Conservation (phyloP, 2,113 vertebrate genomes). For the Edolisoma coerulescens region DNA sequence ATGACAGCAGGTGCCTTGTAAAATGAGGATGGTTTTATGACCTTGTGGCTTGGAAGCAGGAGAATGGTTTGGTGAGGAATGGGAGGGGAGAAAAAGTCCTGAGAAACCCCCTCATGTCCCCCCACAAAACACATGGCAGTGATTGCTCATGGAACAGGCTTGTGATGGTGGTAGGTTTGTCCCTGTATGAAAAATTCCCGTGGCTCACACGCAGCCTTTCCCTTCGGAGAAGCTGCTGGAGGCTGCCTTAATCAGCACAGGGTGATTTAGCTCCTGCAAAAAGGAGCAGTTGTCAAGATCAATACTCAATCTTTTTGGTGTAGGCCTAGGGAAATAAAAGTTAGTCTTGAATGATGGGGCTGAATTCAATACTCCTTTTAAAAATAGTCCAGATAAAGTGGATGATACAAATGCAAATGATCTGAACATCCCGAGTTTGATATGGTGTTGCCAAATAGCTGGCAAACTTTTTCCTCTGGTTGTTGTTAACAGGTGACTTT, state of each 20-base stretch:
- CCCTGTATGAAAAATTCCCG: accelerated
- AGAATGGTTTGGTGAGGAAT: neutral
- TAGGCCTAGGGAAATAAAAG: constrained; percentile 13
- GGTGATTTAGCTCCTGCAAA: neutral
- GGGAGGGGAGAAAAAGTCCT: neutral
- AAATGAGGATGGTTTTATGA: neutral
- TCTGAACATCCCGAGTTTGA: neutral
- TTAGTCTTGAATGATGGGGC: neutral
- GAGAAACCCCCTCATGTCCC: neutral
- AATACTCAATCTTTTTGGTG: constrained; percentile 21
- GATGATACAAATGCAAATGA: neutral
- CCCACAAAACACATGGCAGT: accelerated
- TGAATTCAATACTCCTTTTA: neutral
- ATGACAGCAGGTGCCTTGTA: neutral
- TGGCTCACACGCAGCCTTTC: neutral
- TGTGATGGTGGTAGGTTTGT: neutral
- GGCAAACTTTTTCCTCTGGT: neutral
- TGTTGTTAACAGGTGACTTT: neutral
- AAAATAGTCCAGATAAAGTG: neutral
- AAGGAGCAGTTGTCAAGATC: neutral
- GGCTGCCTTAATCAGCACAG: neutral
- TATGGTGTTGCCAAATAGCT: neutral
- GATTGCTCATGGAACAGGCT: neutral
- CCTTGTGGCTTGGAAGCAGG: neutral
- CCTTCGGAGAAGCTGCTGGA: neutral